A percentile compares a stretch with the other conserved stretches of the same genome.
Evolutionary conservation across 2,113 vertebrate species (phyloP).

Genomic region (Lycaon pictus): DNA sequence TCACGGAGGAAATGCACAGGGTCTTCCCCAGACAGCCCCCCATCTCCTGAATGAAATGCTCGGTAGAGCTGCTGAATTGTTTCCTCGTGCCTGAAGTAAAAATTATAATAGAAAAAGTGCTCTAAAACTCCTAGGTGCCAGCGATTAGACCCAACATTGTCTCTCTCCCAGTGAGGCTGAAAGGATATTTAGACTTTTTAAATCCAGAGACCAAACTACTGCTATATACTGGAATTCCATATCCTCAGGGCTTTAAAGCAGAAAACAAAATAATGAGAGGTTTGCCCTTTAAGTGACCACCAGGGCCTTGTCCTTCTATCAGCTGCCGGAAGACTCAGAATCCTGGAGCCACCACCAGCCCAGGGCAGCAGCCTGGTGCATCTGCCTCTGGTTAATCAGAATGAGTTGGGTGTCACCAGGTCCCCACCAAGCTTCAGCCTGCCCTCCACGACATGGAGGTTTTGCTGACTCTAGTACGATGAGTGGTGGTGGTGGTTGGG

Average conservation of each 20-base stretch:
- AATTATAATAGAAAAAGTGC: neutral
- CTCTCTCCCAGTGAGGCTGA: neutral
- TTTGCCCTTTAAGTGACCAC: neutral
- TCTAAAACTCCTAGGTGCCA: neutral
- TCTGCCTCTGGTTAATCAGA: neutral
- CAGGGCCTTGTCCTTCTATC: neutral
- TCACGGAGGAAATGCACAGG: neutral
- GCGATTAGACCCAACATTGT: neutral
- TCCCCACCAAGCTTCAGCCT: neutral
- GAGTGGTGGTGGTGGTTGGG: too few species aligned
- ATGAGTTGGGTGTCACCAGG: accelerated
- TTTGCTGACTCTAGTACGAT: neutral
- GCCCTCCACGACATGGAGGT: too few species aligned
- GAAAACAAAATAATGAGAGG: constrained; percentile 50
- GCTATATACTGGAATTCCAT: neutral
- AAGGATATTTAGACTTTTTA: constrained; percentile 41
- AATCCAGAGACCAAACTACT: constrained; percentile 58
- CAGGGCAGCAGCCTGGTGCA: accelerated
- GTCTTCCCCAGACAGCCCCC: neutral
- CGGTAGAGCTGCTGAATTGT: neutral
- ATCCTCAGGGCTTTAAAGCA: constrained; percentile 6
- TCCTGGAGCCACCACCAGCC: neutral
- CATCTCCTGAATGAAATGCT: neutral
- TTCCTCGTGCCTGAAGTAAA: neutral
- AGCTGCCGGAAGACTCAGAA: neutral